phyloP scores from a whole-genome alignment of 1,140 invertebrate genomes.

The Drosophila murphyi region DNA sequence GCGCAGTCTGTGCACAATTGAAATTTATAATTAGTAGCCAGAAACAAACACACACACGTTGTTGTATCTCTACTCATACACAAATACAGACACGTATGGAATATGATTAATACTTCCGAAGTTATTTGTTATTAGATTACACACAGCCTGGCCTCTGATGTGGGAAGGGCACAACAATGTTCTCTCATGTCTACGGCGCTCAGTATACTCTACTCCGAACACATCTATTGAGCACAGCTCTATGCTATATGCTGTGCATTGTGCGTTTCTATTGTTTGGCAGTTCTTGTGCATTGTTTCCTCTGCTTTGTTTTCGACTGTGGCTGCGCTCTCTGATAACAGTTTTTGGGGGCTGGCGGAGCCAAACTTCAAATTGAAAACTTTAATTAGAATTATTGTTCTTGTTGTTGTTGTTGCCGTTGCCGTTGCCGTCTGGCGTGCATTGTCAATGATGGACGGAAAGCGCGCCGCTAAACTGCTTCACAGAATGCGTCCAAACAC shows the following conservation, averaged over 20 bases:
- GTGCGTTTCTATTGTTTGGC: slow-evolving; percentile 65
- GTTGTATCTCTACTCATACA: not conserved
- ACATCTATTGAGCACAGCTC: not conserved
- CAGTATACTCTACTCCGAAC: not conserved
- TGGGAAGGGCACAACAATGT: not conserved
- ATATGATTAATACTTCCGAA: slow-evolving; percentile 82
- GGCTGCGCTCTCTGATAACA: slow-evolving; percentile 68
- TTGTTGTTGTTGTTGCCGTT: slow-evolving; percentile 49
- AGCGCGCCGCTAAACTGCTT: slow-evolving; percentile 58
- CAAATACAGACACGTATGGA: slow-evolving; percentile 34
- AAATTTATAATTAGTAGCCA: slow-evolving; percentile 81
- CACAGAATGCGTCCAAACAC: slow-evolving; percentile 44
- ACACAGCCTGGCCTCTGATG: slow-evolving; percentile 38
- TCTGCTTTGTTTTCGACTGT: slow-evolving; percentile 64
- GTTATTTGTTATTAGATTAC: slow-evolving; percentile 83
- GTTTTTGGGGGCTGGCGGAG: slow-evolving; percentile 37
- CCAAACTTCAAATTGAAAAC: slow-evolving; percentile 82
- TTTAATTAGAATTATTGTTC: slow-evolving; percentile 82
- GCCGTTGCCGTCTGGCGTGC: slow-evolving; percentile 43
- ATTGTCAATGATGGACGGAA: slow-evolving; percentile 65
- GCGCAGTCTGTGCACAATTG: slow-evolving; percentile 75
- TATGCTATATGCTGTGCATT: slow-evolving; percentile 33
- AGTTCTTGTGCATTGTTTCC: slow-evolving; percentile 61
- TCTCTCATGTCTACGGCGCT: not conserved
- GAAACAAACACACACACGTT: slow-evolving; percentile 27